Evolutionary conservation across 2,113 vertebrate species (phyloP), one percentile per base, ranked within the genome.

Genomic region (Ptychochromis oligacanthus): DNA sequence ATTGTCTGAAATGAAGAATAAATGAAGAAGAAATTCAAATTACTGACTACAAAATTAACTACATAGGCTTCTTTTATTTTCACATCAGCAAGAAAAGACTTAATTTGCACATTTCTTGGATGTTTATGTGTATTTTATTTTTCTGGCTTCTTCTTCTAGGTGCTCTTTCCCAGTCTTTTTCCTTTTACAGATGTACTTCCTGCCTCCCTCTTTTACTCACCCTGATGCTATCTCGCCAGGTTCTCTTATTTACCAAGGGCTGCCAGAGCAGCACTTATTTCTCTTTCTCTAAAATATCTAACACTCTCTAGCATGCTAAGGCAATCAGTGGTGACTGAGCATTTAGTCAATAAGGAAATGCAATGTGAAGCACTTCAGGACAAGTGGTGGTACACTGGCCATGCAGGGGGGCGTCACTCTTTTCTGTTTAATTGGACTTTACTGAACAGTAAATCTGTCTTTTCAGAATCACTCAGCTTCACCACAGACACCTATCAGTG

Each of bases 161-260:
- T 20, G 59, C 38, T 86, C 54, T 65, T 60, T 54, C 4, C 43
- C 7, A 31, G 20, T 14, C 20, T 20, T 28, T 57, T 67, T 77
- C 12, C 12, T 31, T 8, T 52, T 1, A 3, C 9, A 2, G 6
- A 2, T 74, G 72, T 56, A 60, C 15, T 18, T 43, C 6, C 11
- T 49, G 1, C 22, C 28, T 57, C 52, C 22, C 43, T 76, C 54
- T 62, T n/a, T 83, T 58, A 77, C 22, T 80, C 59, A 20, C 59
- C 65, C 56, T 54, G 72, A 87, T 92, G 57, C 31, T 60, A 75
- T 92, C 82, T 83, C 62, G 61, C n/a, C 77, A 77, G 91, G 55
- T 91, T 92, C 87, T 88, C 88, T 93, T 94, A 54, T 34, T 54
- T 34, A 91, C 90, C 83, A 90, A 92, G 89, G 93, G 79, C 83